Evolutionary conservation across 2,113 vertebrate genomes (phyloP), one percentile per base, ranked within the genome.

Genomic region (Pygoscelis antarcticus): DNA sequence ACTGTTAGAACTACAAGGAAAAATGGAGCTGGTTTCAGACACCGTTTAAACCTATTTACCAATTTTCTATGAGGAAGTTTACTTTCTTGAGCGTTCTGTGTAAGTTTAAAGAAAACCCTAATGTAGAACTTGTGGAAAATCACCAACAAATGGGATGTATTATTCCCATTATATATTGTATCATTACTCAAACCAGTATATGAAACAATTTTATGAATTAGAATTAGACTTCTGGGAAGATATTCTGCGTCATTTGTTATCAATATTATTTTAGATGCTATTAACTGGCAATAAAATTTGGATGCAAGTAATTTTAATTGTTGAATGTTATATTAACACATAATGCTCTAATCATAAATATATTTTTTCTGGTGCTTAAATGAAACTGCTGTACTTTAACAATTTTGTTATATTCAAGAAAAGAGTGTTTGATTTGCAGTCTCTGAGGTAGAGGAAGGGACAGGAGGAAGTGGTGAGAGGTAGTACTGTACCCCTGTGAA

Each of bases 161-260:
- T 89, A 62, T 69, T 92, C 74, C 70, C 68, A 58, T 85, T 93
- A 69, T 75, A 87, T 72, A 80, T 75, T 69, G 49, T 76, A 54
- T 79, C 70, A 77, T 95, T 95, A 87, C 38, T 89, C 78, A 93
- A 93, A 42, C 22, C 49, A 61, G 72, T 58, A 82, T 57, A 87
- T 46, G 75, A 96, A 94, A 65, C 58, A 61, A 69, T 77, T 89
- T 91, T 82, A 79, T 85, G 74, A 94, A 96, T 93, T 75, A 62
- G 77, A 91, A 95, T 87, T 95, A 92, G 94, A 87, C 96, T 97
- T 96, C 70, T 97, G 93, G 96, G 93, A 94, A 89, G 89, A 92
- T 58, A 92, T 38, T 93, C 83, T 91, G 91, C 4, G 1, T 89
- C 62, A 87, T 70, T 96, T 95, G 80, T 93, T 96, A 97, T 93